These are phyloP conservation scores for Phalacrocorax pelagicus DNA, from an alignment of 2,113 vertebrate species.

Conservation along the genomic window DNA sequence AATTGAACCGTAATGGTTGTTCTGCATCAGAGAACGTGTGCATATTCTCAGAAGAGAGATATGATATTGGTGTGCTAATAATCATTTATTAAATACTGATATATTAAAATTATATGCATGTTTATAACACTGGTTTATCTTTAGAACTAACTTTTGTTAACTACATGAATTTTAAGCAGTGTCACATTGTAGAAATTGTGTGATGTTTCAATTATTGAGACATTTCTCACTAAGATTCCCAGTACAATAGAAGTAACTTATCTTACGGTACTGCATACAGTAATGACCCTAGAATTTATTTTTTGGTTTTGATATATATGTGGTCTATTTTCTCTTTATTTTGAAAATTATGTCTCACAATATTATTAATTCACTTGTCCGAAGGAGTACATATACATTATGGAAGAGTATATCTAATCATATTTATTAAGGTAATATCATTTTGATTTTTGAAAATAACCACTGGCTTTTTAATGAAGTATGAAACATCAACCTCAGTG, in stretches of 20 bases:
- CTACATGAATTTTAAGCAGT: not conserved
- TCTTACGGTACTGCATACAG: not conserved
- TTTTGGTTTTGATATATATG: not conserved
- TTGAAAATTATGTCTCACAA: not conserved
- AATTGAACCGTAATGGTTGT: not conserved
- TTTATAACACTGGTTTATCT: not conserved
- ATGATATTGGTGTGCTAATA: not conserved
- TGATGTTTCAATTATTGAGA: not conserved
- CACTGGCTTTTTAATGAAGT: not conserved
- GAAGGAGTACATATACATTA: not conserved
- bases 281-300: not conserved
- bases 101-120: not conserved
- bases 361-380: conserved; percentile 22
- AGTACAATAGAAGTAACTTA: not conserved
- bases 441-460: conserved; percentile 47
- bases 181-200: not conserved
- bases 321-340: not conserved
- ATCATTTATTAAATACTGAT: not conserved
- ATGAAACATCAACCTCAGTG: too few relatives aligned
- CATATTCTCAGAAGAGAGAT: not conserved
- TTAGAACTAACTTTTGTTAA: not conserved
- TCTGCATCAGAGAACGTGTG: not conserved
- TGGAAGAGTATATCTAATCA: not conserved
- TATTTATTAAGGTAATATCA: not conserved
- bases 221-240: not conserved